Percentiles rank a stretch among this genome's conserved stretches.
Evolutionary conservation across 2,797 vertebrate species (phyloP).

Genomic region (Florisuga fusca): DNA sequence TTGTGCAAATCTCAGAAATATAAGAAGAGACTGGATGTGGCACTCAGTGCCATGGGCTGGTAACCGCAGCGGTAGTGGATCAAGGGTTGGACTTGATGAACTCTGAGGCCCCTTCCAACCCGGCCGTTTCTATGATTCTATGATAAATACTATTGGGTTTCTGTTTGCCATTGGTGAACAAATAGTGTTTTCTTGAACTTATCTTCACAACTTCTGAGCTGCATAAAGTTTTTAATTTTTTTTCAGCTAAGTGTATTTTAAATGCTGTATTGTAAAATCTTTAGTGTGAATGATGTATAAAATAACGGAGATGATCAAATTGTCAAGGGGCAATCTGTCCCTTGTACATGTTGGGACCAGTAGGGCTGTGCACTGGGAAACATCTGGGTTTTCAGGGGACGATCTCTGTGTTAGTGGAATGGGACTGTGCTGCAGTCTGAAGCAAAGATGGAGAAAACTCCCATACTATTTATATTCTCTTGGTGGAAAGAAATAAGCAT

Average conservation of each 20-base stretch:
- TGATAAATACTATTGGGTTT: background rate
- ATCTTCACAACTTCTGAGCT: background rate
- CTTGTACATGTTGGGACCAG: background rate
- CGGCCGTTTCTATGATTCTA: too few species aligned
- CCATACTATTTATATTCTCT: background rate
- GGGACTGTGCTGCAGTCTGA: rapidly evolving
- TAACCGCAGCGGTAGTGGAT: too few species aligned
- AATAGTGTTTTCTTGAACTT: background rate
- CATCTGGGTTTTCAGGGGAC: background rate
- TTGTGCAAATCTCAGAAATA: too few species aligned
- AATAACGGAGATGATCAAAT: background rate
- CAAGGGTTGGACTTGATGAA: too few species aligned
- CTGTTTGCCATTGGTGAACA: background rate
- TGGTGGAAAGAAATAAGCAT: background rate
- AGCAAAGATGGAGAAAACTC: background rate
- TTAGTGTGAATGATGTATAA: background rate
- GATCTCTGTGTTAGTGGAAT: background rate
- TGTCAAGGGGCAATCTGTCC: background rate
- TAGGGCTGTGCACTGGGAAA: background rate
- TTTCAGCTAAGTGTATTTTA: background rate
- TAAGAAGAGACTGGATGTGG: too few species aligned
- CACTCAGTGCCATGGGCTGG: too few species aligned
- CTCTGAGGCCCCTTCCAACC: too few species aligned
- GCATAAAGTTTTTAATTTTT: background rate
- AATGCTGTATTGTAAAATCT: background rate